Conservation (phyloP, 2,113 vertebrate genomes). For the Sarotherodon lohbergeri region DNA sequence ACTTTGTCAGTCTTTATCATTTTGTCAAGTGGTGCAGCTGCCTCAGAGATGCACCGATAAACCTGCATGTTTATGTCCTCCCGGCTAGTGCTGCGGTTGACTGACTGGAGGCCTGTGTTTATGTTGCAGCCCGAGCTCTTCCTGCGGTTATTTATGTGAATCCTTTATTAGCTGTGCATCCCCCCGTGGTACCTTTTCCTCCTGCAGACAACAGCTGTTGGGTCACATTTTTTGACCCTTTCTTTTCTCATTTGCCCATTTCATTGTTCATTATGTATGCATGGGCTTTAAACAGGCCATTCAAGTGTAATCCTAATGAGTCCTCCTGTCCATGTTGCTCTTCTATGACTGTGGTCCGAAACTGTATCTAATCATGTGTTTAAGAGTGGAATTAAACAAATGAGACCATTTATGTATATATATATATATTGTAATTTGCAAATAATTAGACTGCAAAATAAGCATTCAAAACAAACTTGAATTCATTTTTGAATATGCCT, state of each 20-base stretch:
- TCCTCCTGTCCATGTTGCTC: not conserved
- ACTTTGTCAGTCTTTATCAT: slow-evolving; percentile 30
- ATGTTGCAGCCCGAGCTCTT: not conserved
- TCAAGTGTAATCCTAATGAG: not conserved
- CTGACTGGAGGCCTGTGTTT: not conserved
- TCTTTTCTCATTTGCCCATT: not conserved
- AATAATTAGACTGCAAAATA: not conserved
- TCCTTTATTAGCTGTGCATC: not conserved
- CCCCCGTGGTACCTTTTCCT: not conserved
- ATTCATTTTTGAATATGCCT: not conserved
- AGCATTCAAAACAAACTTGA: not conserved
- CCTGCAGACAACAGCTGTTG: not conserved
- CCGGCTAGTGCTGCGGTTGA: not conserved
- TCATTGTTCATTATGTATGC: not conserved
- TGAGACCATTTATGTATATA: not conserved
- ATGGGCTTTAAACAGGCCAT: not conserved
- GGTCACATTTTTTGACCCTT: not conserved
- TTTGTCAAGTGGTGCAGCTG: not conserved
- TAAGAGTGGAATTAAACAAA: not conserved
- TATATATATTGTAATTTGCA: not conserved
- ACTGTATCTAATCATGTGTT: not conserved
- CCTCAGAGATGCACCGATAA: slow-evolving; percentile 1
- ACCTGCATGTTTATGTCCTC: slow-evolving; percentile 1
- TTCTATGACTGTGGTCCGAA: not conserved
- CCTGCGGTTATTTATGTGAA: not conserved